Conservation (phyloP, 2,797 vertebrate genomes). For the Pelochelys cantorii region DNA sequence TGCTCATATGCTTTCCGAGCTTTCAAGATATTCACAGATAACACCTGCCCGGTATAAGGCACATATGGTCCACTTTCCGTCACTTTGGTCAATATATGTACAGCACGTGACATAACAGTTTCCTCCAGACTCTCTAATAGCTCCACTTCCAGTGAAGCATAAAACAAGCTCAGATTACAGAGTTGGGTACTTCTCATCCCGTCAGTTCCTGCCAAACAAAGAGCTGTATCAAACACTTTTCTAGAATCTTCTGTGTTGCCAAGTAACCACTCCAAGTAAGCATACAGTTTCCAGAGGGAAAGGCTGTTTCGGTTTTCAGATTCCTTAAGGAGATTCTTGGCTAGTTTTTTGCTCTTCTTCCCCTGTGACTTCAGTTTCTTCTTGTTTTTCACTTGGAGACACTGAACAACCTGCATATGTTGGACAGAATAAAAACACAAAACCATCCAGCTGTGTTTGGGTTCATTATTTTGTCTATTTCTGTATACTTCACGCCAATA, state of each 20-base stretch:
- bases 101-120: conserved; percentile 76
- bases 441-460: neutral
- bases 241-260: conserved; percentile 91
- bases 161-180: conserved; percentile 90
- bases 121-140: conserved; percentile 46
- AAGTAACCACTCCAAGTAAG: conserved; percentile 93
- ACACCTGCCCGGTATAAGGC: conserved; percentile 79
- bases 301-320: conserved; percentile 88
- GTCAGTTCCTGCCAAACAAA: conserved; percentile 76
- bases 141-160: conserved; percentile 90
- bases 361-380: conserved; percentile 90
- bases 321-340: conserved; percentile 95
- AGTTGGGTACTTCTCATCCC: conserved; percentile 82
- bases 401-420: conserved; percentile 86
- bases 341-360: conserved; percentile 90
- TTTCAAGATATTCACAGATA: conserved; percentile 87
- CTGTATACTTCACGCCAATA: neutral
- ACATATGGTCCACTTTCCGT: conserved; percentile 80
- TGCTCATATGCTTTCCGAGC: conserved; percentile 90
- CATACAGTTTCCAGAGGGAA: conserved; percentile 92
- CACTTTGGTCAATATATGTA: conserved; percentile 86
- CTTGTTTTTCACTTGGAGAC: conserved; percentile 84
- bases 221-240: conserved; percentile 91
- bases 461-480: neutral
- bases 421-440: neutral